Conservation (phyloP, 2,888 invertebrate species). For the Agonum fuliginosum region DNA sequence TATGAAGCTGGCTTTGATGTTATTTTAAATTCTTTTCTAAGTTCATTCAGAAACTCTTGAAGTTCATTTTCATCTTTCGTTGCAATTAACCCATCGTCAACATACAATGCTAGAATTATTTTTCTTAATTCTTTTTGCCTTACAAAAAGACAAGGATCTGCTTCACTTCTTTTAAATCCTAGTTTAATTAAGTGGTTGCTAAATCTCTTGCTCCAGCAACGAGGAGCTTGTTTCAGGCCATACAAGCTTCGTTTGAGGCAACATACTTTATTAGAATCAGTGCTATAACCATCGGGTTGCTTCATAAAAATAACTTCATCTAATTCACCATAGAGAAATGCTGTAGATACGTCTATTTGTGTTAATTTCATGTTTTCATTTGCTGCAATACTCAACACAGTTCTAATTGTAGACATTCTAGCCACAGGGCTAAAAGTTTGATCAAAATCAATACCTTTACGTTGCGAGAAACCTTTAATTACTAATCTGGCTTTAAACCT, state of each 20-base stretch:
- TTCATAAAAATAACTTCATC: conserved; percentile 65
- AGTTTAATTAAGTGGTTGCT: conserved; percentile 64
- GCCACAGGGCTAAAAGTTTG: conserved; percentile 64
- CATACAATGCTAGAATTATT: conserved; percentile 24
- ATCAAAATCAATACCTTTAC: conserved; percentile 61
- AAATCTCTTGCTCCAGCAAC: conserved; percentile 67
- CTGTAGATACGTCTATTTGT: conserved; percentile 38
- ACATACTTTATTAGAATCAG: conserved; percentile 66
- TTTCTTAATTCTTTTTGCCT: conserved; percentile 46
- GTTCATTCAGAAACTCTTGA: conserved; percentile 57
- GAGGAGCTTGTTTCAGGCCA: conserved; percentile 68
- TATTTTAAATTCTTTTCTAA: conserved; percentile 1
- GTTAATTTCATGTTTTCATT: conserved; percentile 6
- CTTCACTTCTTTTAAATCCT: conserved; percentile 64
- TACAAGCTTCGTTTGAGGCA: conserved; percentile 67
- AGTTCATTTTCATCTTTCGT: not conserved
- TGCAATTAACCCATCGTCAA: conserved; percentile 26
- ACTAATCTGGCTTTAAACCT: conserved; percentile 64
- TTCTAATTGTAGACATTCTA: conserved; percentile 54
- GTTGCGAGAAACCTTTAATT: conserved; percentile 57
- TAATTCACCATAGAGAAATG: conserved; percentile 39
- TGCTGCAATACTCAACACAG: conserved; percentile 59
- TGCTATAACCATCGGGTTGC: conserved; percentile 67
- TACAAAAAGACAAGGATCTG: conserved; percentile 67
- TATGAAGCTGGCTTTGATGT: not conserved